Base-by-base conservation (phyloP, 2,888 invertebrate genomes). In the Malthinus flaveolus region DNA sequence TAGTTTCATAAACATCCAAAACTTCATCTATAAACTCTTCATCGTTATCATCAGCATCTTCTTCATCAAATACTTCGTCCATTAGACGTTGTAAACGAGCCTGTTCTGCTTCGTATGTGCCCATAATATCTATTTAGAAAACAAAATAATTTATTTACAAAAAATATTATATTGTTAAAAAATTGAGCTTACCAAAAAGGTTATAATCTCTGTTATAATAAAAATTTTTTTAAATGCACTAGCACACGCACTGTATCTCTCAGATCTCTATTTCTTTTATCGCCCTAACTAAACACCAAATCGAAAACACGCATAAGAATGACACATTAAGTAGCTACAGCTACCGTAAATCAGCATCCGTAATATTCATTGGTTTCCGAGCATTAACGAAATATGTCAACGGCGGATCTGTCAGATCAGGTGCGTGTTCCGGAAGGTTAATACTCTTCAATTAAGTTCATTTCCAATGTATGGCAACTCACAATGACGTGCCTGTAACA, bases 401-500 rank as follows among this genome's bases (percentile, higher is more conserved):
- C 11, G 36, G 36, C 36, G 2, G 36, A 35, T 35, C 36, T 11
- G 10, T 35, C 11, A 35, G 36, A 35, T 35, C 36, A 35, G 36
- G 36, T 35, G 36, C 36, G 36, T 35, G 36, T 35, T 35, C 36
- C 10, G 36, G 36, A 35, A 35, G 36, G 36, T 35, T 35, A 35
- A 35, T n/a, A n/a, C n/a, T n/a, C n/a, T n/a, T n/a, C n/a, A n/a
- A n/a, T n/a, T n/a, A n/a, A n/a, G n/a, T n/a, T n/a, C n/a, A n/a
- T n/a, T n/a, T n/a, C n/a, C n/a, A n/a, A n/a, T n/a, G n/a, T n/a
- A n/a, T n/a, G n/a, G n/a, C n/a, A n/a, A n/a, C n/a, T n/a, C n/a
- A n/a, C n/a, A n/a, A n/a, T n/a, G n/a, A n/a, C n/a, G n/a, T n/a
- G n/a, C n/a, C n/a, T n/a, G n/a, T n/a, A n/a, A n/a, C n/a, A n/a